Evolutionary conservation across 1,140 invertebrate species (phyloP).

Genomic region (Drusus annulatus): DNA sequence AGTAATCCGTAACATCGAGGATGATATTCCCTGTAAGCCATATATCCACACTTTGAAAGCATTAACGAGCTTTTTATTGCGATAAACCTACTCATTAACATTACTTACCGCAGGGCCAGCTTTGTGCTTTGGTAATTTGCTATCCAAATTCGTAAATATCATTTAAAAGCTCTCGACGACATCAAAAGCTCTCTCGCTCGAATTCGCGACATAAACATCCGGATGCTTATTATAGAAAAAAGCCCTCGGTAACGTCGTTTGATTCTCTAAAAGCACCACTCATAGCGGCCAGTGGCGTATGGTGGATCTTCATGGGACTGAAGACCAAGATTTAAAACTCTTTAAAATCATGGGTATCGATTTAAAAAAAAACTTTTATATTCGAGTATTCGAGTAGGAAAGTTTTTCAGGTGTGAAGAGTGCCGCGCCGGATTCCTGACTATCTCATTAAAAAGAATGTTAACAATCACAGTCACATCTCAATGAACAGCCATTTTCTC

Average conservation of each 20-base stretch:
- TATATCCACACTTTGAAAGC: background rate
- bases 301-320: no score
- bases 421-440: no score
- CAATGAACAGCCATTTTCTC: no score
- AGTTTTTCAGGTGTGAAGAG: no score
- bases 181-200: conserved; percentile 23
- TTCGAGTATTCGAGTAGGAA: no score
- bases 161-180: conserved; percentile 8
- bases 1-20: background rate
- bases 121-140: conserved; percentile 9
- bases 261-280: background rate
- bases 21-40: conserved; percentile 6
- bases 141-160: conserved; percentile 36
- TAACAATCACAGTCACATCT: no score
- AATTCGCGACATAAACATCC: conserved; percentile 32
- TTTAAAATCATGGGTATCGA: no score
- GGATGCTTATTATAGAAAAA: conserved; percentile 17
- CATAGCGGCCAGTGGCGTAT: background rate
- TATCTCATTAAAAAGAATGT: no score
- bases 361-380: no score
- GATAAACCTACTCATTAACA: conserved; percentile 34
- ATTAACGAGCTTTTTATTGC: conserved; percentile 22
- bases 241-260: background rate
- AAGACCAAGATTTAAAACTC: no score
- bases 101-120: conserved; percentile 2